A percentile compares a stretch with the other conserved stretches of the same genome.
These are phyloP conservation scores for Hypselothyrea guttata DNA, from an alignment of 2,888 invertebrate species.

Conservation along the genomic window DNA sequence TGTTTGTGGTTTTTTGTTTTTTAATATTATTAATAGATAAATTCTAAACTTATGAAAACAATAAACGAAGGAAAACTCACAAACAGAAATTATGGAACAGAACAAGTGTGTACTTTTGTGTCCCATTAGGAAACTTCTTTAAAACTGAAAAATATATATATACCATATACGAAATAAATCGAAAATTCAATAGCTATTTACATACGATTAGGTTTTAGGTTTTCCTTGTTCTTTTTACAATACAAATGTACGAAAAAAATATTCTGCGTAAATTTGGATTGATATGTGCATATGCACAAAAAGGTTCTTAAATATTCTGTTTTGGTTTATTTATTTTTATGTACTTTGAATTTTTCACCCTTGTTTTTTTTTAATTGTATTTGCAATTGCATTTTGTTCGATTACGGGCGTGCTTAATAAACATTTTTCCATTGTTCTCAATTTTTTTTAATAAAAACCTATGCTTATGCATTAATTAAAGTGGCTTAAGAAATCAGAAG, in stretches of 20 bases:
- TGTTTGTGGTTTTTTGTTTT: no score
- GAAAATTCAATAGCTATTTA: conserved; percentile 62
- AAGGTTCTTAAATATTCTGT: conserved; percentile 28
- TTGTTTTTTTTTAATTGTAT: conserved; percentile 36
- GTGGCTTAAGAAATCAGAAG: conserved; percentile 42
- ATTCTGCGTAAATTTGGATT: conserved; percentile 65
- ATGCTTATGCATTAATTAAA: conserved; percentile 43
- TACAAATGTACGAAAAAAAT: conserved; percentile 65
- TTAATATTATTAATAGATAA: conserved; percentile 60
- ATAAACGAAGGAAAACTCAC: conserved; percentile 48
- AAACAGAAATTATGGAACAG: conserved; percentile 26
- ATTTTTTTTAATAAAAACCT: conserved; percentile 35
- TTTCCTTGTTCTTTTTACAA: conserved; percentile 62
- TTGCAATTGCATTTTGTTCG: conserved; percentile 48
- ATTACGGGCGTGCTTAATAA: conserved; percentile 59
- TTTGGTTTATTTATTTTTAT: conserved; percentile 21
- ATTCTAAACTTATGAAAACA: conserved; percentile 48
- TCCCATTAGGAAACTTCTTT: conserved; percentile 17
- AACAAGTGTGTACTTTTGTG: conserved; percentile 9
- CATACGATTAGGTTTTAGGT: conserved; percentile 57
- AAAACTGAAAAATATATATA: conserved; percentile 21
- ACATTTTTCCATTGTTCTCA: conserved; percentile 25
- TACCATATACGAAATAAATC: conserved; percentile 40
- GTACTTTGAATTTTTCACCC: conserved; percentile 39
- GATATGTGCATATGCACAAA: conserved; percentile 67